Percentiles rank a stretch among this genome's conserved stretches.
Conservation (phyloP, 2,888 invertebrate species). For the Galerucella calmariensis region DNA sequence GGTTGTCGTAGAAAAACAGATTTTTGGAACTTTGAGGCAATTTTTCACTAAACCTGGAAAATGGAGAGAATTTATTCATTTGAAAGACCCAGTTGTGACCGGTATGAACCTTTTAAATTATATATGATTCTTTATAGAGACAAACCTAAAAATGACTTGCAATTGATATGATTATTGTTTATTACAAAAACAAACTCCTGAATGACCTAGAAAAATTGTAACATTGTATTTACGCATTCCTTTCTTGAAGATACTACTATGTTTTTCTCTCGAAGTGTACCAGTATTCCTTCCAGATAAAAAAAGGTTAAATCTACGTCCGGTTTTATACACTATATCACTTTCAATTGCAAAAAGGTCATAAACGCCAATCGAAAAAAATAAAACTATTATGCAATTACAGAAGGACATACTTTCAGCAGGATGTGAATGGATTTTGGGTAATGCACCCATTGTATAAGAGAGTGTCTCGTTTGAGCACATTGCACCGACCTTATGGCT, state of each 20-base stretch:
- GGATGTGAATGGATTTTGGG: constrained; percentile 46
- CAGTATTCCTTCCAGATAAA: not conserved
- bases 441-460: constrained; percentile 47
- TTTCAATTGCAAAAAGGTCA: constrained; percentile 17
- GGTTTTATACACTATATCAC: not conserved
- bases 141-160: not conserved
- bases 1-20: too few relatives aligned
- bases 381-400: constrained; percentile 50
- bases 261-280: not conserved
- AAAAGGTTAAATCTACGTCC: constrained; percentile 4
- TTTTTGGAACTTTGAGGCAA: too few relatives aligned
- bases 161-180: not conserved
- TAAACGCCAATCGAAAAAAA: constrained; percentile 38
- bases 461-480: constrained; percentile 46
- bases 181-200: not conserved
- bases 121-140: not conserved
- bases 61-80: too few relatives aligned
- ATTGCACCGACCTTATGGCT: constrained; percentile 43
- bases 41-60: too few relatives aligned
- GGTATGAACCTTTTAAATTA: too few relatives aligned
- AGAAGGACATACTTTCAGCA: constrained; percentile 39
- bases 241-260: constrained; percentile 6
- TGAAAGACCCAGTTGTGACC: too few relatives aligned
- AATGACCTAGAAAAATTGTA: not conserved
- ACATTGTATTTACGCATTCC: not conserved